These are phyloP conservation scores for Ypsolopha scabrella DNA, from an alignment of 2,888 invertebrate genomes.

Conservation along the genomic window DNA sequence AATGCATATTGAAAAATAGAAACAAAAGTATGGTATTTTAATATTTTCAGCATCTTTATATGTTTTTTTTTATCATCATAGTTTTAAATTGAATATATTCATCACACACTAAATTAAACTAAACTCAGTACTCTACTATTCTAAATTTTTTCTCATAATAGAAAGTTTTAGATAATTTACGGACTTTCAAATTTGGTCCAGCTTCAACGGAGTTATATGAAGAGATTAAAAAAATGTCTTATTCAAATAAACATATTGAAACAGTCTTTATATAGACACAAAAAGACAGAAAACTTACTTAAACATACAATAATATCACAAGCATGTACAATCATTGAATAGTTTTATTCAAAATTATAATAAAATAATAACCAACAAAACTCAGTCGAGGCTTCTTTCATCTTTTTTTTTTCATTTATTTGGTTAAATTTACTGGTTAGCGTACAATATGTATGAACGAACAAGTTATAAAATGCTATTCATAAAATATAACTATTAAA, in stretches of 20 bases:
- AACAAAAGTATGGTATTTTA: constrained; percentile 53
- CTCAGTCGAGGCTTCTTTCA: constrained; percentile 9
- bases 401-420: neutral
- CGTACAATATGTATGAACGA: neutral
- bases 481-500: constrained; percentile 13
- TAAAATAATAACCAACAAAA: neutral
- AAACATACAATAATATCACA: constrained; percentile 56
- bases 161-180: neutral
- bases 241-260: constrained; percentile 37
- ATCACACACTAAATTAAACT: constrained; percentile 30
- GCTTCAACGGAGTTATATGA: constrained; percentile 38
- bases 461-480: constrained; percentile 4
- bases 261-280: constrained; percentile 62
- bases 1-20: constrained; percentile 41
- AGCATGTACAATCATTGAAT: constrained; percentile 34
- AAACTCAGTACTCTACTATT: too few relatives aligned
- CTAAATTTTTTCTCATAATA: too few relatives aligned
- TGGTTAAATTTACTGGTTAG: neutral
- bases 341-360: neutral
- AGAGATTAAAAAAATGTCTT: too few relatives aligned
- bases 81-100: constrained; percentile 27
- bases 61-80: neutral
- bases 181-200: constrained; percentile 50
- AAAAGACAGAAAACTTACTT: constrained; percentile 48
- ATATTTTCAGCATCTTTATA: constrained; percentile 13